Conservation (phyloP, 2,797 vertebrate species). For the Chloroceryle inda region DNA sequence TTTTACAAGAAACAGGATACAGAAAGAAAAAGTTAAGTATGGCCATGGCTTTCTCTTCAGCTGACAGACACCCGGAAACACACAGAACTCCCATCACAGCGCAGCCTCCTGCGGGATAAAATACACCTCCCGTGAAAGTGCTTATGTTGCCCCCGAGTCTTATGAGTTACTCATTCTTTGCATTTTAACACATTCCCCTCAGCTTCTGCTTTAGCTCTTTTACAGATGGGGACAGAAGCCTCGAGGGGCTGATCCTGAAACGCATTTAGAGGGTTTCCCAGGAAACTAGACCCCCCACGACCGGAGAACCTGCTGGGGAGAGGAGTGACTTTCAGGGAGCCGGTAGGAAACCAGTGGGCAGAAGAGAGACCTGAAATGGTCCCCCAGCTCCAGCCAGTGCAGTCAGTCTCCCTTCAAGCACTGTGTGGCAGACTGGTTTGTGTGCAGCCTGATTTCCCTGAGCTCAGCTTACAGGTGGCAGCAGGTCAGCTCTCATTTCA, state of each 20-base stretch:
- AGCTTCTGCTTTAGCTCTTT: not conserved
- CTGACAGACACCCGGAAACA: not conserved
- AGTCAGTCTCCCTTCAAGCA: not conserved
- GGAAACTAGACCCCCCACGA: not conserved
- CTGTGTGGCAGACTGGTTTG: accelerated
- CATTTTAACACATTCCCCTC: not conserved
- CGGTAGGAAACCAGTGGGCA: not conserved
- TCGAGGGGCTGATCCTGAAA: not conserved
- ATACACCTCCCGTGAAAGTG: not conserved
- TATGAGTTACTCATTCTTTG: not conserved
- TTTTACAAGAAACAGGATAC: not conserved
- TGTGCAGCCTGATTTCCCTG: accelerated
- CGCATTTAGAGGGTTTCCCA: not conserved
- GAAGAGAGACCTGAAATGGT: not conserved
- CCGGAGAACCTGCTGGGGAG: not conserved
- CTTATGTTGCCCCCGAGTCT: not conserved
- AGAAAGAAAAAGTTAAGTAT: accelerated
- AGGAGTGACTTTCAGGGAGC: not conserved
- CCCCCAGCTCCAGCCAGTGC: accelerated
- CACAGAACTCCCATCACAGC: not conserved
- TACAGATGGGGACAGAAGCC: not conserved
- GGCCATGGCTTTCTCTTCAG: not conserved
- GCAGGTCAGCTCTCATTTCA: not conserved
- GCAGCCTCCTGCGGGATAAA: not conserved
- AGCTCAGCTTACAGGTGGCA: not conserved